These are phyloP conservation scores for Brachyhypopomus occidentalis DNA, from an alignment of 2,113 vertebrate genomes.

Conservation along the genomic window DNA sequence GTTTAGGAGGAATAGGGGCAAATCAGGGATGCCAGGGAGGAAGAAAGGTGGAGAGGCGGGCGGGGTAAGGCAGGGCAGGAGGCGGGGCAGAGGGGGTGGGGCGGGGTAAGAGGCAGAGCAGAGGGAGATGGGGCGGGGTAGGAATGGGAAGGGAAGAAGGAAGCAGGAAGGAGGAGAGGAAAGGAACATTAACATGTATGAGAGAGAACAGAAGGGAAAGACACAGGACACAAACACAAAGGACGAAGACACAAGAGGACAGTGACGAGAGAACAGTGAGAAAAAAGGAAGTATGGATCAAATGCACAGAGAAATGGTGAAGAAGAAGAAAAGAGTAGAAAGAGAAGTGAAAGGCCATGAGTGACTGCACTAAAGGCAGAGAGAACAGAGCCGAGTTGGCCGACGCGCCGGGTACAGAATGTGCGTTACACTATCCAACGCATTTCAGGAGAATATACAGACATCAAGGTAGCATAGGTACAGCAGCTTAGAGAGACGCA, in stretches of 20 bases:
- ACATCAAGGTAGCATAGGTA: not conserved
- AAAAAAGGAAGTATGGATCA: conserved; percentile 40
- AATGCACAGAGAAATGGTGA: conserved; percentile 61
- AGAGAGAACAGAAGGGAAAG: not conserved
- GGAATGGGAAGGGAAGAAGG: not conserved
- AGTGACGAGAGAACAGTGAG: conserved; percentile 2
- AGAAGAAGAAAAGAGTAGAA: conserved; percentile 64
- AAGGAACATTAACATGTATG: conserved; percentile 18
- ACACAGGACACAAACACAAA: not conserved
- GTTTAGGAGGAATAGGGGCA: conserved; percentile 40
- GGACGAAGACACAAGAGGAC: conserved; percentile 4
- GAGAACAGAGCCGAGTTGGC: conserved; percentile 43
- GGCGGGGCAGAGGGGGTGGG: conserved; percentile 54
- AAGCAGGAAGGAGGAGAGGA: conserved; percentile 28
- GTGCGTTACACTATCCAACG: not conserved
- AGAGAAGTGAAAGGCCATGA: conserved; percentile 72
- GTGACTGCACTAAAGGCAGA: conserved; percentile 60
- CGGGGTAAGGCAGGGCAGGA: conserved; percentile 36
- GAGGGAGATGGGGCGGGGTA: conserved; percentile 1
- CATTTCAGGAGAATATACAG: not conserved
- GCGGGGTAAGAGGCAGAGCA: conserved; percentile 33
- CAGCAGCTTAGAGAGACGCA: not conserved
- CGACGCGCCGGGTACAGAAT: conserved; percentile 2
- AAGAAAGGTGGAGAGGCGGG: conserved; percentile 58
- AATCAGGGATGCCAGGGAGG: not conserved